These are phyloP conservation scores for Heterotilapia buettikoferi DNA, from an alignment of 2,113 vertebrate species.

Conservation along the genomic window DNA sequence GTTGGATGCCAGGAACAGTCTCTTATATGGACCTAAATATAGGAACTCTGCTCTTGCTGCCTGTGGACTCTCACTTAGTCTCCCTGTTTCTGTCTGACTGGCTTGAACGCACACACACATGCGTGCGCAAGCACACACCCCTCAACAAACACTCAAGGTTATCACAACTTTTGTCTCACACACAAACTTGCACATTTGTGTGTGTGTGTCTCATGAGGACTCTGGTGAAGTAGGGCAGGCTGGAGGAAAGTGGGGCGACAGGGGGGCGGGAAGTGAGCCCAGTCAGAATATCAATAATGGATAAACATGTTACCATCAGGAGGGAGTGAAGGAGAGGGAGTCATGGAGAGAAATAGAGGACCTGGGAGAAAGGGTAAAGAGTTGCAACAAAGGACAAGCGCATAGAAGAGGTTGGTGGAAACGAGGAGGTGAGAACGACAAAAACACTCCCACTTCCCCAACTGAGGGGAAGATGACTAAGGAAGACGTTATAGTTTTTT, in stretches of 20 bases:
- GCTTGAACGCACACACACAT: neutral
- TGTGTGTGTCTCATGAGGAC: constrained; percentile 42
- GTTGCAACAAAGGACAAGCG: constrained; percentile 10
- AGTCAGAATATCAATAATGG: constrained; percentile 70
- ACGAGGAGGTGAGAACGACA: neutral
- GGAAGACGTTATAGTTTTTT: neutral
- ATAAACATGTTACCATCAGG: constrained; percentile 65
- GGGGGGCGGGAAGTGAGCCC: constrained; percentile 49
- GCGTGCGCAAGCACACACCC: neutral
- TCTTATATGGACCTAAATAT: constrained; percentile 60
- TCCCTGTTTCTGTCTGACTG: constrained; percentile 40
- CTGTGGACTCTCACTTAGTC: constrained; percentile 39
- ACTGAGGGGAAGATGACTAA: neutral
- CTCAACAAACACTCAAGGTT: constrained; percentile 32
- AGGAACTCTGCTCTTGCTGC: constrained; percentile 34
- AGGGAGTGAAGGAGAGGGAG: constrained; percentile 33
- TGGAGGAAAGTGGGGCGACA: constrained; percentile 63
- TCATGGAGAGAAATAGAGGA: neutral
- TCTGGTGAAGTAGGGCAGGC: constrained; percentile 65
- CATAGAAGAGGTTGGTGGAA: neutral
- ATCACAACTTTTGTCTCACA: constrained; percentile 37
- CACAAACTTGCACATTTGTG: constrained; percentile 7
- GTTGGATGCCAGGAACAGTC: constrained; percentile 42
- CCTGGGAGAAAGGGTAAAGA: constrained; percentile 7
- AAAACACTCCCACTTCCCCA: neutral